A percentile compares a stretch with the other conserved stretches of the same genome.
These are phyloP conservation scores for Melanchra persicariae DNA, from an alignment of 2,888 invertebrate species.

Conservation along the genomic window DNA sequence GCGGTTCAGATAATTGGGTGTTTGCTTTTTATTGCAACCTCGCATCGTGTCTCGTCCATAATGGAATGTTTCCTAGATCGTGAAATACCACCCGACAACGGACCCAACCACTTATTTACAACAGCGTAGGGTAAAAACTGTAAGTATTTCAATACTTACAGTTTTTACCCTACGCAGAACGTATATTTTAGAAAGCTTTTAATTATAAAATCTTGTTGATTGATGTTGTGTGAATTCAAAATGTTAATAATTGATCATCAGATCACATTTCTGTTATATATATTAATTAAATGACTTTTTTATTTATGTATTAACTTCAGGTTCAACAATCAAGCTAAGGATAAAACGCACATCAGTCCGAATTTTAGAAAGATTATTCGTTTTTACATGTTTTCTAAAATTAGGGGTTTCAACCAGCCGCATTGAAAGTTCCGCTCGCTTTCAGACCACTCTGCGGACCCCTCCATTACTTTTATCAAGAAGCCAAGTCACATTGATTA, in stretches of 20 bases:
- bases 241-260: too few relatives aligned
- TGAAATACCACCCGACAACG: slow-evolving; percentile 76
- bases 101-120: slow-evolving; percentile 60
- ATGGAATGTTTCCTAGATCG: slow-evolving; percentile 78
- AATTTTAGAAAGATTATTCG: background rate
- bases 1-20: slow-evolving; percentile 70
- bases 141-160: slow-evolving; percentile 46
- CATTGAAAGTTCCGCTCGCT: slow-evolving; percentile 4
- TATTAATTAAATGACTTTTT: too few relatives aligned
- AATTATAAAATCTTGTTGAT: slow-evolving; percentile 16
- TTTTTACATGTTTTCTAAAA: background rate
- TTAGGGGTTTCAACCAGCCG: background rate
- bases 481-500: slow-evolving; percentile 10
- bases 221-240: background rate
- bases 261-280: too few relatives aligned
- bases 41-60: slow-evolving; percentile 71
- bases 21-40: slow-evolving; percentile 71
- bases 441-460: background rate
- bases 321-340: too few relatives aligned
- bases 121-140: too few relatives aligned
- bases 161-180: slow-evolving; percentile 45
- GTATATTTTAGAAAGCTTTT: slow-evolving; percentile 29
- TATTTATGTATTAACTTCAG: too few relatives aligned
- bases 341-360: background rate
- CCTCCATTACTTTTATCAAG: background rate